Evolutionary conservation across 2,888 invertebrate genomes (phyloP).

Genomic region (Atrina japonica): DNA sequence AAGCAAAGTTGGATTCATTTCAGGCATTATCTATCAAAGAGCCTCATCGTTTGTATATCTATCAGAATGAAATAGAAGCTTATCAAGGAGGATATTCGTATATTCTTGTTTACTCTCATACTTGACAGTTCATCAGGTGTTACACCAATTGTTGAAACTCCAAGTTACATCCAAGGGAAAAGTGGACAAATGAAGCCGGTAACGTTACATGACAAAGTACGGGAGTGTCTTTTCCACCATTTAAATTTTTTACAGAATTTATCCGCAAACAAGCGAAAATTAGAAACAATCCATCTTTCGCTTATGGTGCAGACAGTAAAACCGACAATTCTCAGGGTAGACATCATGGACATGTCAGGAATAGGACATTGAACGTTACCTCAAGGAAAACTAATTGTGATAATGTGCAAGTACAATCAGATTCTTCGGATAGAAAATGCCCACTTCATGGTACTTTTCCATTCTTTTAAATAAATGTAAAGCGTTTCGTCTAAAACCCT

Average conservation of each 20-base stretch:
- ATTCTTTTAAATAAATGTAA: constrained; percentile 1
- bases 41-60: constrained; percentile 38
- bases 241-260: constrained; percentile 41
- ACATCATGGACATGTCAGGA: neutral
- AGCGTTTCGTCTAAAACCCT: neutral
- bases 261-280: constrained; percentile 20
- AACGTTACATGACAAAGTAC: constrained; percentile 37
- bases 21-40: constrained; percentile 40
- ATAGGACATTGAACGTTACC: neutral
- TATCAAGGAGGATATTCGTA: constrained; percentile 39
- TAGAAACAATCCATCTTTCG: constrained; percentile 1
- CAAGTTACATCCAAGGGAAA: too few relatives aligned
- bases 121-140: constrained; percentile 47
- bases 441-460: neutral
- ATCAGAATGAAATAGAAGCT: constrained; percentile 45
- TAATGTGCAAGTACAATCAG: too few relatives aligned
- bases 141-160: constrained; percentile 43
- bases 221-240: constrained; percentile 50
- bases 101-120: constrained; percentile 39
- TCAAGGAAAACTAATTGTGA: neutral
- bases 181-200: constrained; percentile 43
- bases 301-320: neutral
- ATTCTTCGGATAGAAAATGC: neutral
- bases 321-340: too few relatives aligned
- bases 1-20: constrained; percentile 39